Evolutionary conservation across 2,113 vertebrate genomes (phyloP), one percentile per base, ranked within the genome.

Genomic region (Halichoerus grypus): DNA sequence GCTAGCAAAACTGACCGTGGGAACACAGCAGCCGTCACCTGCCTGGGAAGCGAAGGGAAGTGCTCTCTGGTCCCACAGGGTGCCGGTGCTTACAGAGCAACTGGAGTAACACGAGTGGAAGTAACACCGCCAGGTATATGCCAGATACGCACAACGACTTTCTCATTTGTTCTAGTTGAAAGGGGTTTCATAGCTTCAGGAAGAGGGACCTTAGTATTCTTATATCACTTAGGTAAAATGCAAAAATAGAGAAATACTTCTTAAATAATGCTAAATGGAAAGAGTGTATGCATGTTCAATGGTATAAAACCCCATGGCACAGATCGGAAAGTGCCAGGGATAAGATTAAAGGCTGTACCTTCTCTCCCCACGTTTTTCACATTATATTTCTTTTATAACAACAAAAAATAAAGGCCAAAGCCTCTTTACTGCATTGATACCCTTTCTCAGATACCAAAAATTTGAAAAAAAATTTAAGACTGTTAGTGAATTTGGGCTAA

Each of bases 371-470:
- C 65, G 69, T 26, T 53, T 92, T 61, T 71, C 61, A 86, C 22
- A 36, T 69, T 65, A 11, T 49, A 28, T 31, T 42, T 36, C 42
- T 90, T 90, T 79, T 39, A 6, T 36, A 84, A 84, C 12, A 79
- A 63, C 49, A 89, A 65, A 63, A 95, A 77, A 51, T 19, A 81
- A 91, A 91, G 74, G 33, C n/a, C 57, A 88, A 55, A 84, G 28
- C 1, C 21, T 69, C 39, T 61, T 83, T 51, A 81, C 22, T 19
- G 69, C 55, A 71, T 0, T 79, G 67, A 0, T 36, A 67, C 46
- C 21, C 31, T 95, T 97, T 79, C 49, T 94, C 18, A 90, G n/a
- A 95, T 53, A 79, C 22, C 46, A 76, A 80, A 59, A 80, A 26
- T 59, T 63, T 16, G 21, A 65, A 19, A 82, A 19, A 82, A 89